Percentiles rank a stretch among this genome's conserved stretches.
Evolutionary conservation across 2,797 vertebrate species (phyloP).

Genomic region (Dipus sagitta): DNA sequence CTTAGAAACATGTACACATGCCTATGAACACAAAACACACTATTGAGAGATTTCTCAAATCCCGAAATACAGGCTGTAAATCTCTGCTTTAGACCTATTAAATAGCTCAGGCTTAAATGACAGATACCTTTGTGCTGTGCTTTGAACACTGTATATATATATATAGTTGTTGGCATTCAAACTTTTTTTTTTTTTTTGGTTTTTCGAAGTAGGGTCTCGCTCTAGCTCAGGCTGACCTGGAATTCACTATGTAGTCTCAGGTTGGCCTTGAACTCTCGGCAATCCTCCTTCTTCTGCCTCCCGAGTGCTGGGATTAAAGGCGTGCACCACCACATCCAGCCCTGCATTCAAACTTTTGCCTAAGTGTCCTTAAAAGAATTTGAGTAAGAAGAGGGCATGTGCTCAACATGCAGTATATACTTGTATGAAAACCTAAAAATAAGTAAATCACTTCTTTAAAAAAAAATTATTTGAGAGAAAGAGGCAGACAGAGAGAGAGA

Average conservation of each 20-base stretch:
- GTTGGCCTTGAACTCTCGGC: no score
- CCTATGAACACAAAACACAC: background rate
- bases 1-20: constrained; percentile 1
- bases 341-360: constrained; percentile 12
- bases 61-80: background rate
- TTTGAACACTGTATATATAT: background rate
- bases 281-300: no score
- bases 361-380: constrained; percentile 20
- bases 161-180: background rate
- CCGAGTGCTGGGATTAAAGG: no score
- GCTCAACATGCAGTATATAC: no score
- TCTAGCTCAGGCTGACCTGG: no score
- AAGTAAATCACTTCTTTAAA: no score
- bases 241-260: no score
- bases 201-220: no score
- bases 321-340: no score
- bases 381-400: background rate
- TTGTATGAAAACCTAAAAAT: no score
- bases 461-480: no score
- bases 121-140: background rate
- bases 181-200: background rate
- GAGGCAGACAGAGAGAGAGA: no score
- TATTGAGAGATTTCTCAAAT: constrained; percentile 31
- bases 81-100: constrained; percentile 24
- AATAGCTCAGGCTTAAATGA: background rate